Base-by-base conservation (phyloP, 2,888 invertebrate genomes). In the Tachina fera region DNA sequence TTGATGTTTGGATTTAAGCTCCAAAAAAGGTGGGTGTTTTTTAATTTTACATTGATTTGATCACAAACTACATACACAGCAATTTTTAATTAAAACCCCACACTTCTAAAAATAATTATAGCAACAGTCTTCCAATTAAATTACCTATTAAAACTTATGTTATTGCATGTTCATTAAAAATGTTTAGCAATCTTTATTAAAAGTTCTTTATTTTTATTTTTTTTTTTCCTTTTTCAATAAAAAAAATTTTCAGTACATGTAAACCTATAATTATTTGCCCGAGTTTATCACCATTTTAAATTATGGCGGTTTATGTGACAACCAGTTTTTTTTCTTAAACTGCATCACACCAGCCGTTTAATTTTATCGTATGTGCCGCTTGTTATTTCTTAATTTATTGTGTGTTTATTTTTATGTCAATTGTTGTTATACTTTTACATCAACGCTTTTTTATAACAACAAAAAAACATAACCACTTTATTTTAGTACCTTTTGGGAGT, bases 361-460 rank as follows among this genome's bases (percentile, higher is more conserved):
- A 39, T 61, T 49, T 47, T 16, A 53, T 56, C 31, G 67, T 76
- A 47, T 9, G 31, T 31, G 13, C 10, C 1, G 63, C 72, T 80
- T 65, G 58, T 80, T 79, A 79, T 72, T 80, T 80, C 65, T 65
- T 80, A 72, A 80, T 80, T 80, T 80, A 80, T 67, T 11, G 72
- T 58, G 63, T 72, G 65, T 80, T 72, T 80, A 72, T 80, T 70
- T 80, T 47, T 49, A 72, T 72, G 72, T 65, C 79, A 80, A 72
- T 72, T 61, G n/a, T 16, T 31, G 11, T 76, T 22, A 14, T 56
- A 19, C 9, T 67, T 67, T 67, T 67, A n/a, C n/a, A 60, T 49
- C 10, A 47, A 31, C 11, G 56, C 31, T 67, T 45, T 43, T 22
- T 53, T 43, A 10, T 19, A 11, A 11, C 9, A 49, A 49, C 9